Base-by-base conservation (phyloP, 2,797 vertebrate genomes). In the Garrulus glandarius region DNA sequence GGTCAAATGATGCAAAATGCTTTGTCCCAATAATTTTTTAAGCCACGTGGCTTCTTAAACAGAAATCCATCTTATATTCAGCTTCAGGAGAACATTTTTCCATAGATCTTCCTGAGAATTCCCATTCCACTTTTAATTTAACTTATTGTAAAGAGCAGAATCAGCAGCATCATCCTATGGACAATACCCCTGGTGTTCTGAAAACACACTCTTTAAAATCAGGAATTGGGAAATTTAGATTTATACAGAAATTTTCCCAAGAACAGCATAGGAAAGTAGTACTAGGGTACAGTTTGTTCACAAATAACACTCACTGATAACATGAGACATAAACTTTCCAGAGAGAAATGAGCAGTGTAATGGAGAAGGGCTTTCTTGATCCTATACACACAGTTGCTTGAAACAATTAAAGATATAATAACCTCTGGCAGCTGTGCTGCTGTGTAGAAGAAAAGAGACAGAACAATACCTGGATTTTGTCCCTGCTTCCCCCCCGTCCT, bases 401-500 rank as follows among this genome's bases (percentile, higher is more conserved):
- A 12, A 67, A 43, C 55, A 84, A 80, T 57, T 69, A 49, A 65
- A 77, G 39, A 30, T 43, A 18, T 13, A 75, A 75, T n/a, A 82
- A 71, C 15, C 34, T 78, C 46, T 60, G 32, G 16, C 32, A 87
- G 71, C 34, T 61, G 23, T 39, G 26, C 36, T 71, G 36, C 72
- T 50, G 9, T 23, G 22, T 11, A 64, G 22, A 69, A 64, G 18
- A 49, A 26, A 21, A 64, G 32, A 37, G 34, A 61, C 2, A 32
- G 32, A 80, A 36, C 20, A 20, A 18, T 26, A 43, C 2, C 43
- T 7, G 17, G 19, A 47, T 50, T 76, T 60, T 34, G 9, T 13
- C 13, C 18, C 5, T 17, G 15, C 12, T 79, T 32, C 4, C 15
- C 9, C 17, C 2, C 5, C 9, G 4, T 6, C 2, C 5, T 10